A percentile compares a stretch with the other conserved stretches of the same genome.
Conservation (phyloP, 2,113 vertebrate species). For the Labrus mixtus region DNA sequence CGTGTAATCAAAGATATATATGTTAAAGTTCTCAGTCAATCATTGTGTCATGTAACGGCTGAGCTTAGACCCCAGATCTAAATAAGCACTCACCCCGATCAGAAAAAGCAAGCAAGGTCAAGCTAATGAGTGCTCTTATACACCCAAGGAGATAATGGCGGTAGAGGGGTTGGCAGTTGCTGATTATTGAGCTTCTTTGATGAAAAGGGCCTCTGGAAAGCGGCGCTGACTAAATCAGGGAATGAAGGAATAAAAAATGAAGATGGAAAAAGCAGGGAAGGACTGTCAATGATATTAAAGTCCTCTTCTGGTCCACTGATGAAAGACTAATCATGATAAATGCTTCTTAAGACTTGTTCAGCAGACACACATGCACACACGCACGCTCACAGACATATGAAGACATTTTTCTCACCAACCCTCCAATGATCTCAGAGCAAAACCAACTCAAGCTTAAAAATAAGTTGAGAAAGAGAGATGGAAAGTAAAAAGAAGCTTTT, state of each 20-base stretch:
- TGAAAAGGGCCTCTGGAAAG: slow-evolving; percentile 58
- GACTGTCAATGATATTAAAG: slow-evolving; percentile 70
- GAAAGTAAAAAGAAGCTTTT: slow-evolving; percentile 22
- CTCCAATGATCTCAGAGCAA: slow-evolving; percentile 16
- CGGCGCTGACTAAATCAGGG: slow-evolving; percentile 23
- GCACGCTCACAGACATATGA: slow-evolving; percentile 3
- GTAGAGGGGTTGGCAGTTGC: not conserved
- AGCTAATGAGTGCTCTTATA: slow-evolving; percentile 54
- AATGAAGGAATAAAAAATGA: slow-evolving; percentile 58
- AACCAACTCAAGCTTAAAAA: slow-evolving; percentile 26
- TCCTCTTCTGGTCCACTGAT: slow-evolving; percentile 70
- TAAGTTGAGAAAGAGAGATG: not conserved
- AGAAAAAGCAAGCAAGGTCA: slow-evolving; percentile 50
- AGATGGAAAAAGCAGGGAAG: slow-evolving; percentile 56
- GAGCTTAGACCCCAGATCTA: not conserved
- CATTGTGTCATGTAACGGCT: not conserved
- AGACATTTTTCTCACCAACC: slow-evolving; percentile 12
- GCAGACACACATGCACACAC: slow-evolving; percentile 16
- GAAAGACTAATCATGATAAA: slow-evolving; percentile 80
- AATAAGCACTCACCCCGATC: slow-evolving; percentile 12
- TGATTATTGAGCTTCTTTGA: slow-evolving; percentile 63
- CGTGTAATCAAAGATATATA: too few species aligned
- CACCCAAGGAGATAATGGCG: slow-evolving; percentile 24
- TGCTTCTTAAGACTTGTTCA: slow-evolving; percentile 58
- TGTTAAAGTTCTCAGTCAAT: slow-evolving; percentile 2